Percentiles rank a stretch among this genome's conserved stretches.
Evolutionary conservation across 1,140 invertebrate species (phyloP).

Genomic region (Drosophila bocqueti): DNA sequence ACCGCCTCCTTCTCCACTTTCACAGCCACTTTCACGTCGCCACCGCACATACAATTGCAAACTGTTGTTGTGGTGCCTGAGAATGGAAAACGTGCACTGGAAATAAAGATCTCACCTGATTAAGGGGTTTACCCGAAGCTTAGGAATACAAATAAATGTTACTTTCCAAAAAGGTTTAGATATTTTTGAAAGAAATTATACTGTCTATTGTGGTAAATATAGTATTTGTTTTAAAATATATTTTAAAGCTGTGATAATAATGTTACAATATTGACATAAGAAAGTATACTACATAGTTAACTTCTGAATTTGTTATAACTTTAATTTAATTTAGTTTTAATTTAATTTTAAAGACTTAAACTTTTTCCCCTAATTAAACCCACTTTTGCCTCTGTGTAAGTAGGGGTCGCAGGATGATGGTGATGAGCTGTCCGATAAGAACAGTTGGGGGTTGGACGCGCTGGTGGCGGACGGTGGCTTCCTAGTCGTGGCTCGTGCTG

Average conservation of each 20-base stretch:
- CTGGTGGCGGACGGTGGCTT: neutral
- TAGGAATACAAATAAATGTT: neutral
- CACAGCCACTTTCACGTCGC: slow-evolving; percentile 9
- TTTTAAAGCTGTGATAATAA: neutral
- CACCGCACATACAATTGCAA: slow-evolving; percentile 64
- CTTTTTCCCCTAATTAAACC: neutral
- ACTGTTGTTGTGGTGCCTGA: slow-evolving; percentile 44
- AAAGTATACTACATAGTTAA: neutral
- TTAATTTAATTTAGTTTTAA: neutral
- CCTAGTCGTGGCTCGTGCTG: slow-evolving; percentile 50
- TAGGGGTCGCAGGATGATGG: slow-evolving; percentile 21
- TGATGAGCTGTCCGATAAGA: slow-evolving; percentile 19
- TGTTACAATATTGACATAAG: neutral
- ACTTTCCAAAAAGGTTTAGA: neutral
- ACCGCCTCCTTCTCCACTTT: neutral
- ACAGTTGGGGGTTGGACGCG: neutral
- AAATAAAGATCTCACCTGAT: neutral
- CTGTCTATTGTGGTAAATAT: no score
- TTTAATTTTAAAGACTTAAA: no score
- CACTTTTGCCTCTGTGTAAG: neutral
- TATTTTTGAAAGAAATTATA: neutral
- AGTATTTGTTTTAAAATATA: neutral
- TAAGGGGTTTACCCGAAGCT: neutral
- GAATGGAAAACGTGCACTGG: slow-evolving; percentile 39
- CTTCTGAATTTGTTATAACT: neutral